A percentile compares a stretch with the other conserved stretches of the same genome.
These are phyloP conservation scores for Mystacornis crossleyi DNA, from an alignment of 2,113 vertebrate species.

Conservation along the genomic window DNA sequence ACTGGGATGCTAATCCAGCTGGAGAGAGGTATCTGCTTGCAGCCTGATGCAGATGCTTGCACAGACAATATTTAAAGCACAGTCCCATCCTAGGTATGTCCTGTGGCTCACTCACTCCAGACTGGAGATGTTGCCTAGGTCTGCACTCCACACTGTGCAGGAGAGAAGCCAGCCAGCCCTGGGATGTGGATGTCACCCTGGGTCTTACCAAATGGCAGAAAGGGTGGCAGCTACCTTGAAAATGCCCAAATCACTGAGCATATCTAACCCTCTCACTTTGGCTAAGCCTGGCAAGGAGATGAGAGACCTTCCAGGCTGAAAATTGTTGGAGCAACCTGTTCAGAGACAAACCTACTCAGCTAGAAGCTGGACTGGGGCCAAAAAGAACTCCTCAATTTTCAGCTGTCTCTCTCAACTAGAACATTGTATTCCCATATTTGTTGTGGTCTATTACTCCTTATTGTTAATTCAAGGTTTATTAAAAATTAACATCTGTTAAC, in stretches of 20 bases:
- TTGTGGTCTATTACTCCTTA: not conserved
- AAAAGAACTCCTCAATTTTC: not conserved
- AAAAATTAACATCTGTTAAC: slow-evolving; percentile 1
- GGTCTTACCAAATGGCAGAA: not conserved
- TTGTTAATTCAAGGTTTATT: not conserved
- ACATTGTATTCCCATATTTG: not conserved
- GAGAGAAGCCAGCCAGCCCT: not conserved
- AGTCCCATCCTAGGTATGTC: not conserved
- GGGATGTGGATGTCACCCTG: not conserved
- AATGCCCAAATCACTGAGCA: not conserved
- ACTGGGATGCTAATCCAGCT: not conserved
- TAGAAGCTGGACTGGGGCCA: not conserved
- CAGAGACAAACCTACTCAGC: not conserved
- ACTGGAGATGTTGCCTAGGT: not conserved
- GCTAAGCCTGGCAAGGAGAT: not conserved
- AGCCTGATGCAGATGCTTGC: not conserved
- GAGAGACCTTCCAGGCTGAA: not conserved
- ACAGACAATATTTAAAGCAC: not conserved
- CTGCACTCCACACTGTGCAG: not conserved
- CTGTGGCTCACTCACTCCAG: not conserved
- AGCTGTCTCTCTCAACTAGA: not conserved
- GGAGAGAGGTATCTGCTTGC: not conserved
- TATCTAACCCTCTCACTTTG: not conserved
- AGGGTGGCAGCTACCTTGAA: not conserved
- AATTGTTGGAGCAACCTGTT: not conserved